Percentiles rank a stretch among this genome's conserved stretches.
phyloP scores from a whole-genome alignment of 2,113 vertebrate species.

The Lamprologus tigripictilis region DNA sequence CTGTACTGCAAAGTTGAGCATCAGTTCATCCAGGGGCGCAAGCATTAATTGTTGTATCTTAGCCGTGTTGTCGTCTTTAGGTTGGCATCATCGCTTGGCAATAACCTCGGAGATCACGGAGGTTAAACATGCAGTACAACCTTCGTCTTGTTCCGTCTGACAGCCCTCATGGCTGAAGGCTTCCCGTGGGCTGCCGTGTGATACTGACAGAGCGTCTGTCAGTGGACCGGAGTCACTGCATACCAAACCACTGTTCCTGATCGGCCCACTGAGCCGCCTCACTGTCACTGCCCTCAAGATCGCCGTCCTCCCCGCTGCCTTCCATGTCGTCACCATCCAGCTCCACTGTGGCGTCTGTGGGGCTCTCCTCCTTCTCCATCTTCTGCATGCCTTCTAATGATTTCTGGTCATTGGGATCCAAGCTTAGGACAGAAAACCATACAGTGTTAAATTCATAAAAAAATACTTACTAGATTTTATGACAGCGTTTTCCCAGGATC shows the following conservation, averaged over 20 bases:
- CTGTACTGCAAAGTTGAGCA: not conserved
- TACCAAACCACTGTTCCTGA: conserved; percentile 98
- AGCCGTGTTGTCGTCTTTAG: not conserved
- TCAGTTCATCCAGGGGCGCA: not conserved
- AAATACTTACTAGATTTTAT: not conserved
- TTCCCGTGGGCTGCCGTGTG: not conserved
- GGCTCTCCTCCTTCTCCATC: conserved; percentile 99
- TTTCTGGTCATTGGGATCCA: conserved; percentile 98
- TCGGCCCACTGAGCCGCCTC: conserved; percentile 98
- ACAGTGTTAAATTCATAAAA: not conserved
- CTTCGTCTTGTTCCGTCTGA: not conserved
- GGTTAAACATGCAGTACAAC: not conserved
- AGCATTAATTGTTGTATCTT: not conserved
- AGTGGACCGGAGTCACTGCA: conserved; percentile 77
- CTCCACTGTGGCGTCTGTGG: conserved; percentile 92
- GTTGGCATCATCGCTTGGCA: not conserved
- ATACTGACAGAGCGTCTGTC: not conserved
- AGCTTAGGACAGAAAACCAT: conserved; percentile 56
- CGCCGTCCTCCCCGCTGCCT: conserved; percentile 95
- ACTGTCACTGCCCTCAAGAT: conserved; percentile 96
- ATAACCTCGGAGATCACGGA: not conserved
- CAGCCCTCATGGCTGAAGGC: not conserved
- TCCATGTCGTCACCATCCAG: conserved; percentile 99
- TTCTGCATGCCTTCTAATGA: conserved; percentile 98
- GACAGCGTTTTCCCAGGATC: rapidly evolving